Percentiles rank a stretch among this genome's conserved stretches.
phyloP scores from a whole-genome alignment of 2,113 vertebrate species.

The Gobio gobio region DNA sequence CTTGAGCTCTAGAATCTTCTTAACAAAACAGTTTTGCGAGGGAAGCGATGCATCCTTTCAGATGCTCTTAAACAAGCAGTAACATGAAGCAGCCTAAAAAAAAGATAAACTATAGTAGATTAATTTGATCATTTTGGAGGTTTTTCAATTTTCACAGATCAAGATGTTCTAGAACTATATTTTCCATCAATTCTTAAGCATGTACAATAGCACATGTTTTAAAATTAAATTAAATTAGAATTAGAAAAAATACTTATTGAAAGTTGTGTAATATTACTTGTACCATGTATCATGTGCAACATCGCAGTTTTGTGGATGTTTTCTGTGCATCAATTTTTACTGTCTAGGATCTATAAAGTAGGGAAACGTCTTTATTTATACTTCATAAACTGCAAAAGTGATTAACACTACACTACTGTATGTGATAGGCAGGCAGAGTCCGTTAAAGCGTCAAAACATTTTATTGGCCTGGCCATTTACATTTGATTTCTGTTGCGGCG shows the following conservation, averaged over 20 bases:
- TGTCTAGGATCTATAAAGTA: not conserved
- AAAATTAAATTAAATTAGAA: no score
- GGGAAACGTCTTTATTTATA: not conserved
- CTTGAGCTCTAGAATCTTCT: not conserved
- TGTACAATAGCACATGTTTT: no score
- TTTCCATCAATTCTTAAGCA: no score
- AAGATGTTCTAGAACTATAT: not conserved
- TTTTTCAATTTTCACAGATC: not conserved
- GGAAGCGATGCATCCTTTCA: not conserved
- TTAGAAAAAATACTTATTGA: no score
- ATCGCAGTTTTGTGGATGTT: not conserved
- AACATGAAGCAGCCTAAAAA: not conserved
- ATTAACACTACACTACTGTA: not conserved
- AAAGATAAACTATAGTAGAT: not conserved
- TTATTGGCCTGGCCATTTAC: not conserved
- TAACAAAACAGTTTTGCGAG: not conserved
- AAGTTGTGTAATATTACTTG: no score
- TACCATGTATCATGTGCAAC: not conserved
- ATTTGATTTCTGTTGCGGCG: not conserved
- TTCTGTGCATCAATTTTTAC: not conserved
- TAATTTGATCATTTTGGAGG: not conserved
- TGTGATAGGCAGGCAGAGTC: not conserved
- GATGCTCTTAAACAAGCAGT: not conserved
- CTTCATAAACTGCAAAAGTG: not conserved
- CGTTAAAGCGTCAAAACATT: not conserved